These are phyloP conservation scores for Phortica magna DNA, from an alignment of 2,888 invertebrate species.

Conservation along the genomic window DNA sequence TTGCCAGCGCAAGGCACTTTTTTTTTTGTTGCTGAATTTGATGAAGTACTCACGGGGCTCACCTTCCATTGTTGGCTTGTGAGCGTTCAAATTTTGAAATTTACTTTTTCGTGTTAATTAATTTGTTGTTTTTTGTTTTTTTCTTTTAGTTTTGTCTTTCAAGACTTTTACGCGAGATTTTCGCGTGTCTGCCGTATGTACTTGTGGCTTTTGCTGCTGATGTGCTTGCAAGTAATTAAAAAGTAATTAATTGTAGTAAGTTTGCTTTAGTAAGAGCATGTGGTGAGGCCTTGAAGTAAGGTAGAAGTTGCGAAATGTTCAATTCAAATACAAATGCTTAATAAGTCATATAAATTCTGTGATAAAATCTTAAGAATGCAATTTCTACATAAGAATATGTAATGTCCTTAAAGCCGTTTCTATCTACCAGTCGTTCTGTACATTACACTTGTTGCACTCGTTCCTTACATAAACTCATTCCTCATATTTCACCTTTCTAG, in stretches of 20 bases:
- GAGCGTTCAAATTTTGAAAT: neutral
- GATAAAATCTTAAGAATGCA: no score
- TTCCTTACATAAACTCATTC: no score
- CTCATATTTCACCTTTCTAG: no score
- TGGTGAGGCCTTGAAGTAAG: neutral
- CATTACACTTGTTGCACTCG: no score
- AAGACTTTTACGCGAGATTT: neutral
- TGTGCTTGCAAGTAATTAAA: slow-evolving; percentile 18
- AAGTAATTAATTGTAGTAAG: slow-evolving; percentile 22
- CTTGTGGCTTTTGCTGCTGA: slow-evolving; percentile 7
- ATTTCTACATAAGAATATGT: no score
- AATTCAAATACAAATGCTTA: no score
- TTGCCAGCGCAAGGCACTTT: neutral
- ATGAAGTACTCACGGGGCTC: slow-evolving; percentile 15
- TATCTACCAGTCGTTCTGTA: no score
- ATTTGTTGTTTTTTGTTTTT: neutral
- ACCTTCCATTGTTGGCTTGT: neutral
- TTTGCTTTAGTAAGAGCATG: neutral
- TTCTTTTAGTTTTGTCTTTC: slow-evolving; percentile 13
- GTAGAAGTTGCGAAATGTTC: no score
- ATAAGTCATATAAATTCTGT: no score
- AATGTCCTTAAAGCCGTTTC: no score
- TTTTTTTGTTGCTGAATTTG: neutral
- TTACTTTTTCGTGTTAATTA: neutral
- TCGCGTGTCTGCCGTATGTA: neutral